These are phyloP conservation scores for Neomorphus geoffroyi DNA, from an alignment of 2,797 vertebrate genomes.

Conservation along the genomic window DNA sequence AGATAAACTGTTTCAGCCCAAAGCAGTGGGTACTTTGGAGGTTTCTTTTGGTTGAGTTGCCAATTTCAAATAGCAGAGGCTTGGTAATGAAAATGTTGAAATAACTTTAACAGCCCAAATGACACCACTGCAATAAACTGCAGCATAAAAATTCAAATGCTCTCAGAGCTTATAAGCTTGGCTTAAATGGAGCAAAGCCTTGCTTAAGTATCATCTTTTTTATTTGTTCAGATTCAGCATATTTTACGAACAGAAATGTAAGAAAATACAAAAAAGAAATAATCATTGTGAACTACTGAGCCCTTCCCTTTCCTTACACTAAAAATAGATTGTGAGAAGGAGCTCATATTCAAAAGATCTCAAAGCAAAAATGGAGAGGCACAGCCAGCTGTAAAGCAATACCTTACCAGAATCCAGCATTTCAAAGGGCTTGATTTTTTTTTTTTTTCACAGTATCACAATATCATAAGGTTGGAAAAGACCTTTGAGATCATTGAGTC, in stretches of 20 bases:
- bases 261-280: not conserved
- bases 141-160: slow-evolving; percentile 7
- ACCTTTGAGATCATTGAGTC: too few relatives aligned
- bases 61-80: not conserved
- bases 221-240: not conserved
- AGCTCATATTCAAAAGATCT: not conserved
- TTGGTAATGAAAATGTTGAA: slow-evolving; percentile 29
- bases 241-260: not conserved
- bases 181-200: slow-evolving; percentile 25
- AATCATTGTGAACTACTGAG: not conserved
- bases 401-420: not conserved
- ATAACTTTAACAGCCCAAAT: slow-evolving; percentile 34
- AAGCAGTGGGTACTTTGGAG: not conserved
- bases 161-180: not conserved
- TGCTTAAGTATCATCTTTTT: slow-evolving; percentile 18
- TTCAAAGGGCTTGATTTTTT: not conserved
- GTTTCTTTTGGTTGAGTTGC: not conserved
- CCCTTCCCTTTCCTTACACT: not conserved
- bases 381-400: not conserved
- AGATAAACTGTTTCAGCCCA: not conserved
- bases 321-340: not conserved
- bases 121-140: not conserved
- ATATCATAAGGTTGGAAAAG: too few relatives aligned
- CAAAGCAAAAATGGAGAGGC: not conserved
- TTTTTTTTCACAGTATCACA: too few relatives aligned